A percentile compares a stretch with the other conserved stretches of the same genome.
These are phyloP conservation scores for Eupithecia exiguata DNA, from an alignment of 2,888 invertebrate genomes.

Conservation along the genomic window DNA sequence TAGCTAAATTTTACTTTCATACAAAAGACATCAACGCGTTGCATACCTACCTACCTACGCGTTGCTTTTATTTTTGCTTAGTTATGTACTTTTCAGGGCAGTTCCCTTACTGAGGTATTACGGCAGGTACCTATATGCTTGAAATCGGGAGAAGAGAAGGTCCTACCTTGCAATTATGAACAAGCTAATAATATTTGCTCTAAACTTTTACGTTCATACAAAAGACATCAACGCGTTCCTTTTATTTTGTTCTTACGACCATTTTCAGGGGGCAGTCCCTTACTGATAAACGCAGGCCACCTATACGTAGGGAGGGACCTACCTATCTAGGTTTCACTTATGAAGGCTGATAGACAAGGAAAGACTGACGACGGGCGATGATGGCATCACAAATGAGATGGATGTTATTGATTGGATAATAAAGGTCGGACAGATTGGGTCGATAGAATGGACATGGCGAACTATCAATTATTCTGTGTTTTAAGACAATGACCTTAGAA, in stretches of 20 bases:
- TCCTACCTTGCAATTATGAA: no score
- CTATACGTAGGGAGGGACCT: no score
- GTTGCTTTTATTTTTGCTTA: constrained; percentile 24
- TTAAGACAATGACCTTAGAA: not conserved
- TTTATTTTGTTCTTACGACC: no score
- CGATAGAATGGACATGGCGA: not conserved
- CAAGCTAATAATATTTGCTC: not conserved
- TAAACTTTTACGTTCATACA: constrained; percentile 41
- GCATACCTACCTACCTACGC: constrained; percentile 52
- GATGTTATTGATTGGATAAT: not conserved
- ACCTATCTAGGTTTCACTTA: no score
- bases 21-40: constrained; percentile 71
- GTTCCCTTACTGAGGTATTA: no score
- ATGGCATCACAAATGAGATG: not conserved
- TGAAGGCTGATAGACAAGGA: not conserved
- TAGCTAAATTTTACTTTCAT: constrained; percentile 42
- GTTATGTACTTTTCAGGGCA: no score
- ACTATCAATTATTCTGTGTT: not conserved
- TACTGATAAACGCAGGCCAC: not conserved
- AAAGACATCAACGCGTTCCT: constrained; percentile 69
- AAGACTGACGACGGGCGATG: not conserved
- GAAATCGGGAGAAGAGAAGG: no score
- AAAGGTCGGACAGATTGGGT: not conserved
- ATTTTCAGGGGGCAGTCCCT: not conserved
- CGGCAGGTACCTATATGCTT: no score